These are phyloP conservation scores for Pharmacophagus antenor DNA, from an alignment of 2,888 invertebrate species.

Conservation along the genomic window DNA sequence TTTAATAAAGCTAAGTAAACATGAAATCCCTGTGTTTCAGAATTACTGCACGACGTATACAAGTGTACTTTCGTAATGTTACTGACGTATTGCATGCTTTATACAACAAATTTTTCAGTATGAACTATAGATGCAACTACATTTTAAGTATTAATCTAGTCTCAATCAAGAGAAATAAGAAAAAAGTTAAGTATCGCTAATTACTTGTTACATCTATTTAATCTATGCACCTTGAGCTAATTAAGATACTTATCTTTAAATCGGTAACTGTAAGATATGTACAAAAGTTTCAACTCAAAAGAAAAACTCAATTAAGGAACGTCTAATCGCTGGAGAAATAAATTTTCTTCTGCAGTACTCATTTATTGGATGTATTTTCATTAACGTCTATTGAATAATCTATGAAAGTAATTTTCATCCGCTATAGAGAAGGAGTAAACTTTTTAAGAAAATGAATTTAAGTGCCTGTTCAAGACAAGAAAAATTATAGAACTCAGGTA, in stretches of 20 bases:
- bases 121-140: no score
- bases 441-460: slow-evolving; percentile 2
- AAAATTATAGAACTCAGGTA: not conserved
- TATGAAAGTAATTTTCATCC: slow-evolving; percentile 25
- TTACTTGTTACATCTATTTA: not conserved
- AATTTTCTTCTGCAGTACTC: slow-evolving; percentile 23
- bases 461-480: not conserved
- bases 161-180: no score
- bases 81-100: no score
- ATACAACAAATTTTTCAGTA: no score
- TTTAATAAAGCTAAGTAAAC: no score
- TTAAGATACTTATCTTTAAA: not conserved
- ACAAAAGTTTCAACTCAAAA: not conserved
- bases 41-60: no score
- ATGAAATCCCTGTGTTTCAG: no score
- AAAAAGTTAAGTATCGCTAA: no score
- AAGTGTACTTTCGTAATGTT: no score
- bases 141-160: no score
- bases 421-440: slow-evolving; percentile 8
- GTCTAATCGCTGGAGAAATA: slow-evolving; percentile 21
- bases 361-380: slow-evolving; percentile 26
- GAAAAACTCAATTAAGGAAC: slow-evolving; percentile 20
- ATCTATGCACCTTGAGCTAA: not conserved
- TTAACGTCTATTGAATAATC: slow-evolving; percentile 24
- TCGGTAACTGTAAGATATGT: not conserved